Percentiles rank a stretch among this genome's conserved stretches.
phyloP scores from a whole-genome alignment of 2,113 vertebrate genomes.

The Rhodinocichla rosea region DNA sequence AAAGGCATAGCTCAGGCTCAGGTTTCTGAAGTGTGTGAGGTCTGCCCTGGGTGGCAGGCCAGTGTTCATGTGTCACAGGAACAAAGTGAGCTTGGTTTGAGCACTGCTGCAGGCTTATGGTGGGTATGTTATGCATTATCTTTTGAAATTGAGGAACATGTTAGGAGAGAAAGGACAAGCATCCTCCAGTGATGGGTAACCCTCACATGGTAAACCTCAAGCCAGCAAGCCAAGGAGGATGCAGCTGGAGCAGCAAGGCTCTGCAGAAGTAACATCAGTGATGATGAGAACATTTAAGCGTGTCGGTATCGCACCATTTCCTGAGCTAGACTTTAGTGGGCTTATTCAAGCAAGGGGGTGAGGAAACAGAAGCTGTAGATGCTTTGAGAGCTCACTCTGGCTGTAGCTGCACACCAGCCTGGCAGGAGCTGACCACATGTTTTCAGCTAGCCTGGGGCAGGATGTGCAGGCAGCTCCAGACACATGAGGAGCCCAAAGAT shows the following conservation, averaged over 20 bases:
- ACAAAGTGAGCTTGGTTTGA: background rate
- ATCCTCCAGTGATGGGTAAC: background rate
- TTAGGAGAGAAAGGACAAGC: background rate
- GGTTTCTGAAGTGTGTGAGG: background rate
- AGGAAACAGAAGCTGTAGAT: background rate
- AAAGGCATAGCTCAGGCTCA: background rate
- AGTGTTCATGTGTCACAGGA: background rate
- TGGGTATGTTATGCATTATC: background rate
- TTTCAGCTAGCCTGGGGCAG: slow-evolving; percentile 13
- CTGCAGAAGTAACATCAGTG: background rate
- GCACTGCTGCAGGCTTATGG: background rate
- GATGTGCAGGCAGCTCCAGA: slow-evolving; percentile 4
- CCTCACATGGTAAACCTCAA: background rate
- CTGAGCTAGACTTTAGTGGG: background rate
- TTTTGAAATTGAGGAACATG: background rate
- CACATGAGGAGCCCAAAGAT: background rate
- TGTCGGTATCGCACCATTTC: background rate
- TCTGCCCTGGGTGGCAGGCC: background rate
- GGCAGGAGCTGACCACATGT: slow-evolving; percentile 3
- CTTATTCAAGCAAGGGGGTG: background rate
- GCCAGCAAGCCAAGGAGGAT: background rate
- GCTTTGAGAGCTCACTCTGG: background rate
- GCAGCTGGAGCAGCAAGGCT: background rate
- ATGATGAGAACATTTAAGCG: background rate
- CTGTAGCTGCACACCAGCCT: background rate